Evolutionary conservation across 1,140 invertebrate species (phyloP), one percentile per base, ranked within the genome.

Genomic region (Octopus sinensis): DNA sequence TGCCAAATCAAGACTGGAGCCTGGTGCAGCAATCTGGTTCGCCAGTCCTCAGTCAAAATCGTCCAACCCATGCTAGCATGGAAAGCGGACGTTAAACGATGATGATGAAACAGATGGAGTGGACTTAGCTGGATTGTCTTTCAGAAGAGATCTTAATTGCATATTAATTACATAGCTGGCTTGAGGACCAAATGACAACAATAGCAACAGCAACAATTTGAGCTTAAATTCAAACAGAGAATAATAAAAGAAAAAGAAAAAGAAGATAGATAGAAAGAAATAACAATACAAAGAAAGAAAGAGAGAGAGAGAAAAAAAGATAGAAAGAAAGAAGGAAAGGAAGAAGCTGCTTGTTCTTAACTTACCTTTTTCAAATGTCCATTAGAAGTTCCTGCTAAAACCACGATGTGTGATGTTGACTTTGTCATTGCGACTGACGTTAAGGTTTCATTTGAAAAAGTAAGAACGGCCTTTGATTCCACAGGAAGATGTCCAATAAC

Each of bases 401-500:
- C 96, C 54, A 99, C 96, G 10, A 97, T 98, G 90, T 96, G 98
- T 88, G 97, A 96, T 82, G 97, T 96, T 62, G 97, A 98, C 13
- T 96, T 96, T 13, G 96, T 98, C n/a, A 96, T 95, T 23, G 96
- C 95, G 9, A 99, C 95, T 52, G 97, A 94, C 4, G 97, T 98
- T 43, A 98, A 53, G 10, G 62, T 53, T 43, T 81, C 82, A 17
- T 83, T 80, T 23, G 30, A 17, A 75, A 84, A 86, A 5, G 81
- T 75, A 52, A 85, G 79, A 51, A 84, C 83, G 12, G 87, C 84
- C 17, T 80, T 51, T 4, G 78, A 23, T 7, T 77, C 12, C 6
- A 84, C 71, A 71, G 85, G 82, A 53, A 80, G 78, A 13, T 81
- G 79, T 30, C 87, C 87, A 12, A 84, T 84, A 71, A 87, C 83